These are phyloP conservation scores for Tupiocoris notatus DNA, from an alignment of 2,888 invertebrate genomes.

Conservation along the genomic window DNA sequence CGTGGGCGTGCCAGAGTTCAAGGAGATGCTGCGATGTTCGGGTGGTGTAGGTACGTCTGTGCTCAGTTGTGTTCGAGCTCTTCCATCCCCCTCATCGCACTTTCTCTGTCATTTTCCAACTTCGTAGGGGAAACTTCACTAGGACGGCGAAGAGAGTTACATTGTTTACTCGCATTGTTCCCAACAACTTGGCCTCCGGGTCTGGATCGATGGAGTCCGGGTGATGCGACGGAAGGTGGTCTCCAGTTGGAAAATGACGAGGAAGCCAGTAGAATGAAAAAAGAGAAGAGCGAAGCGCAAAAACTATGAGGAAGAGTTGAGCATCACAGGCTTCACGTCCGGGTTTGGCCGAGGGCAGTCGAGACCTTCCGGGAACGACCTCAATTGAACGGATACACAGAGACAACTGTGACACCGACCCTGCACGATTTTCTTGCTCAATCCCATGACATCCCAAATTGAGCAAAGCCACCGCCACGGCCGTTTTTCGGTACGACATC, in stretches of 20 bases:
- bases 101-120: neutral
- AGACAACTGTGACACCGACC: too few species aligned
- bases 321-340: neutral
- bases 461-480: too few species aligned
- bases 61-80: too few species aligned
- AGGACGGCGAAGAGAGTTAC: slow-evolving; percentile 10
- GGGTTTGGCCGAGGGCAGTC: neutral
- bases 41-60: neutral
- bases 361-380: neutral
- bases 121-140: too few species aligned
- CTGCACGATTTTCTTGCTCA: too few species aligned
- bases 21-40: neutral
- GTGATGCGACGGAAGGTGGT: neutral
- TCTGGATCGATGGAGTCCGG: slow-evolving; percentile 1
- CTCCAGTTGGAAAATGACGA: neutral
- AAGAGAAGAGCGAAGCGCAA: neutral
- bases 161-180: slow-evolving; percentile 33
- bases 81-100: neutral
- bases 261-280: slow-evolving; percentile 2
- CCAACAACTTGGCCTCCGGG: slow-evolving; percentile 20
- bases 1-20: neutral
- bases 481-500: too few species aligned
- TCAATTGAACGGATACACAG: neutral
- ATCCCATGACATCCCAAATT: too few species aligned
- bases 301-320: neutral